A percentile compares a stretch with the other conserved stretches of the same genome.
Evolutionary conservation across 2,113 vertebrate species (phyloP).

Genomic region (Regulus satrapa): DNA sequence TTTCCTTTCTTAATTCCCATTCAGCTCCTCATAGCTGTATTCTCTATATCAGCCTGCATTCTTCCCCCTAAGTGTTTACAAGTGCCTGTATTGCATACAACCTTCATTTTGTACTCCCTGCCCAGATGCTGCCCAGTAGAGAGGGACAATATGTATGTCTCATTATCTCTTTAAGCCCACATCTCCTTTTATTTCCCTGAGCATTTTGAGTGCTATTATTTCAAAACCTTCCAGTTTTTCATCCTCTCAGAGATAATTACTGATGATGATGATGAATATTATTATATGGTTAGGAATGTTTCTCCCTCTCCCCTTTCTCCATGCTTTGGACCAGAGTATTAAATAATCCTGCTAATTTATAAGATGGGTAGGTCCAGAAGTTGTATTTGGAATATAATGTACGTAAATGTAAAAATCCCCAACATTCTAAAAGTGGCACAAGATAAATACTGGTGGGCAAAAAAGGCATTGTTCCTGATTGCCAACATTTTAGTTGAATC

Average conservation of each 20-base stretch:
- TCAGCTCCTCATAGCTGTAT: background rate
- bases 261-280: background rate
- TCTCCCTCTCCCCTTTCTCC: background rate
- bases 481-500: background rate
- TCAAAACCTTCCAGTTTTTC: background rate
- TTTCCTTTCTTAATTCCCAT: background rate
- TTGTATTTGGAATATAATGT: background rate
- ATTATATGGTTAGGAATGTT: background rate
- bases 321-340: background rate
- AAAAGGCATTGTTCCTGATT: background rate
- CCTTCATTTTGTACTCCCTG: background rate
- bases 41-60: background rate
- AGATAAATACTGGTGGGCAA: background rate
- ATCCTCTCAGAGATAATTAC: background rate
- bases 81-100: background rate
- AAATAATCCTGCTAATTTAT: background rate
- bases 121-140: background rate
- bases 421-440: background rate
- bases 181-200: background rate
- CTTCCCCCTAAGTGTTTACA: background rate
- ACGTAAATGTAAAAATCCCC: background rate
- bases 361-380: background rate
- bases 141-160: background rate
- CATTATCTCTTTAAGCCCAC: background rate
- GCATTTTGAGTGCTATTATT: background rate